Evolutionary conservation across 2,113 vertebrate genomes (phyloP), one percentile per base, ranked within the genome.

Genomic region (Seriola dumerili): DNA sequence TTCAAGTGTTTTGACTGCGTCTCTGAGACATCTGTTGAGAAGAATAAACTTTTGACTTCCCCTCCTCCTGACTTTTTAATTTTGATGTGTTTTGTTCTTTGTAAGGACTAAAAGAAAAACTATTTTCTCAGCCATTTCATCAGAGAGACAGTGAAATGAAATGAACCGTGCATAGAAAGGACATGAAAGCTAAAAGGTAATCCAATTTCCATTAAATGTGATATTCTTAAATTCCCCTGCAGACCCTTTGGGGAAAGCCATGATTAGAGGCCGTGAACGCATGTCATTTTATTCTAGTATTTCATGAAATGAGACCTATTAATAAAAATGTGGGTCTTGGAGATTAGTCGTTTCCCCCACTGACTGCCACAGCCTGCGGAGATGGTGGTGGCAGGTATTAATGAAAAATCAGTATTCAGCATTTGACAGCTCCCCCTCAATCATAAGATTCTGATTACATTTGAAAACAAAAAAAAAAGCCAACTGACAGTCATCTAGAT

Each of bases 201-300:
- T 93, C 87, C 77, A 76, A 90, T 92, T 90, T 83, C 81, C 82
- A 92, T 93, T 93, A 89, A 93, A 90, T 86, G 80, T 75, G 81
- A 88, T 92, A 86, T 87, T 86, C 75, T 76, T 75, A 87, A 90
- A 92, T 91, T 93, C 80, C 89, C 85, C 84, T 70, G 64, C 80
- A 83, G 88, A 68, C 88, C 80, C 90, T 84, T 86, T 57, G 38
- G 87, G 79, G 59, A 75, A 84, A 78, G 66, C 76, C 81, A 61
- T 72, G 83, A 94, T 93, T 90, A 83, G 61, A 88, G 74, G 65
- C 78, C 13, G 19, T 62, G 73, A 81, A 83, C 36, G 46, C 48
- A 59, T 78, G 72, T 83, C 69, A 71, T 86, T 89, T 86, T 78
- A 83, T 81, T 87, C 54, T 59, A 76, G 44, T 70, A 72, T 89